Conservation (phyloP, 2,888 invertebrate species). For the Eugnorisma glareosa region DNA sequence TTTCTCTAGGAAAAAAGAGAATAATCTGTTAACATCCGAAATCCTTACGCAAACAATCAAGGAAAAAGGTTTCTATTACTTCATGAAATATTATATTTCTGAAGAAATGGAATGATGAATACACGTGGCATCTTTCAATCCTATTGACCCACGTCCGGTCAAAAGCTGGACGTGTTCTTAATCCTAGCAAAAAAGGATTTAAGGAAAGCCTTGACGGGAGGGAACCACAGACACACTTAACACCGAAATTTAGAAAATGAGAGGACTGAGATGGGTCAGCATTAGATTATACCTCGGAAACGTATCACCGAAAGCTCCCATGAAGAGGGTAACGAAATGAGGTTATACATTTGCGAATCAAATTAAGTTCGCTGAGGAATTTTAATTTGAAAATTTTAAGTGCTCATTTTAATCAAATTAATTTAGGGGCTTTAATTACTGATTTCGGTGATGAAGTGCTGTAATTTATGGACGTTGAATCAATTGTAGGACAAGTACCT, state of each 20-base stretch:
- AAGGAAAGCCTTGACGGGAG: slow-evolving; percentile 57
- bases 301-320: slow-evolving; percentile 79
- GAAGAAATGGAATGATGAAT: not conserved
- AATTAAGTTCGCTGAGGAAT: slow-evolving; percentile 76
- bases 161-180: slow-evolving; percentile 56
- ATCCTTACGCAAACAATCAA: slow-evolving; percentile 4
- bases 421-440: slow-evolving; percentile 59
- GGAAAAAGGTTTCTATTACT: slow-evolving; percentile 19
- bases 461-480: slow-evolving; percentile 6
- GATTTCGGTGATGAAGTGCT: slow-evolving; percentile 24
- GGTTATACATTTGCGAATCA: slow-evolving; percentile 80
- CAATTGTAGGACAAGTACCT: slow-evolving; percentile 2
- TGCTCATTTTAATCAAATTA: slow-evolving; percentile 69
- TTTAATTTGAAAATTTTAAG: slow-evolving; percentile 75
- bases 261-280: slow-evolving; percentile 72
- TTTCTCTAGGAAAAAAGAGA: not conserved
- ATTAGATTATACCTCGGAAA: slow-evolving; percentile 80
- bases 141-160: slow-evolving; percentile 26
- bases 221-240: slow-evolving; percentile 62
- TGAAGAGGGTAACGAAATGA: slow-evolving; percentile 85
- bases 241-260: slow-evolving; percentile 74
- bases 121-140: slow-evolving; percentile 20
- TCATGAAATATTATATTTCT: slow-evolving; percentile 9
- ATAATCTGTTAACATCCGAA: slow-evolving; percentile 1
- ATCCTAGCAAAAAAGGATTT: slow-evolving; percentile 67